Percentiles rank a stretch among this genome's conserved stretches.
phyloP scores from a whole-genome alignment of 2,113 vertebrate species.

The Excalfactoria chinensis region DNA sequence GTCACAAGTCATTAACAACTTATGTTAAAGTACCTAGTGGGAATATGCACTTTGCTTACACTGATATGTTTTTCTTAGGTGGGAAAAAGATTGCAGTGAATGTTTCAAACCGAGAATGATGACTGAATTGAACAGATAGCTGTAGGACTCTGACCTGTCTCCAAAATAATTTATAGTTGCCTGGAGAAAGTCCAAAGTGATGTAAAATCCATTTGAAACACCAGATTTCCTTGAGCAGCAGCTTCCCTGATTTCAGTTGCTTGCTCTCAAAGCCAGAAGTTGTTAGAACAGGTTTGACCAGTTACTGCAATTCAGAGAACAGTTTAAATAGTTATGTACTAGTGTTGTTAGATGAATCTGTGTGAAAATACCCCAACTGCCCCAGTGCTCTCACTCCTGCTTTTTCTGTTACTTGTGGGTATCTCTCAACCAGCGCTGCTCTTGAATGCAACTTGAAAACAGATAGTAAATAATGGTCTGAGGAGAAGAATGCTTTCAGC shows the following conservation, averaged over 20 bases:
- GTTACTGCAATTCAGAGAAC: slow-evolving; percentile 19
- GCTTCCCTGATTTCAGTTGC: not conserved
- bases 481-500: not conserved
- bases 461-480: not conserved
- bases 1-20: slow-evolving; percentile 78
- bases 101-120: slow-evolving; percentile 44
- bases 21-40: slow-evolving; percentile 66
- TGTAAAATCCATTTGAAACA: slow-evolving; percentile 16
- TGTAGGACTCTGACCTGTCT: not conserved
- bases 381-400: not conserved
- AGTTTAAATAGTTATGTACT: slow-evolving; percentile 22
- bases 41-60: slow-evolving; percentile 59
- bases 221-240: not conserved
- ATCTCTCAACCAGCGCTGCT: not conserved
- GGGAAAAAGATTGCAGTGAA: slow-evolving; percentile 42
- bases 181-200: not conserved
- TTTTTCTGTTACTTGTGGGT: not conserved
- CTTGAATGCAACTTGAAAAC: not conserved
- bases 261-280: not conserved
- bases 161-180: not conserved
- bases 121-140: not conserved
- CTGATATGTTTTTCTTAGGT: slow-evolving; percentile 52
- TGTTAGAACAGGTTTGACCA: slow-evolving; percentile 45
- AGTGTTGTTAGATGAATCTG: not conserved
- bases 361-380: slow-evolving; percentile 23